Percentiles rank a stretch among this genome's conserved stretches.
phyloP scores from a whole-genome alignment of 2,888 invertebrate species.

The Epistrophella euchroma region DNA sequence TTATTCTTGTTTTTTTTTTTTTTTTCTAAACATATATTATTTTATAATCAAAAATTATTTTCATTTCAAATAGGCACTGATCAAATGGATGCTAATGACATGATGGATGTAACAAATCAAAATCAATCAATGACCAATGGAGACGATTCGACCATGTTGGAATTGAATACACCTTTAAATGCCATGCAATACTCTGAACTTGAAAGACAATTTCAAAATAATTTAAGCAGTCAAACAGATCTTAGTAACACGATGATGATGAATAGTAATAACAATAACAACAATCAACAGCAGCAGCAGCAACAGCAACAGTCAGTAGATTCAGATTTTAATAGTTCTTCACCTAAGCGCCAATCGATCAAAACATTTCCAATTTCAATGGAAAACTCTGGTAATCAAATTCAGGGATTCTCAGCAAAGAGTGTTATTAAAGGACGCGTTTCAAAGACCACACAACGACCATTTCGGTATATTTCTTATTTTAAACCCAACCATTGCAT shows the following conservation, averaged over 20 bases:
- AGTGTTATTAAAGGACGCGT: constrained; percentile 83
- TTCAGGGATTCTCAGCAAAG: constrained; percentile 75
- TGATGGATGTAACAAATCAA: constrained; percentile 80
- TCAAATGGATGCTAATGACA: constrained; percentile 80
- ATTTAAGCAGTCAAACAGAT: constrained; percentile 61
- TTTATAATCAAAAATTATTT: background rate
- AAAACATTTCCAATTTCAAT: constrained; percentile 78
- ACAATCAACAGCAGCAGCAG: constrained; percentile 49
- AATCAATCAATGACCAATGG: constrained; percentile 73
- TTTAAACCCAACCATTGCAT: too few relatives aligned
- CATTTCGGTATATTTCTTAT: constrained; percentile 66
- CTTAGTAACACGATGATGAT: constrained; percentile 60
- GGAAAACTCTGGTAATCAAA: constrained; percentile 57
- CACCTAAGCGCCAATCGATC: constrained; percentile 63
- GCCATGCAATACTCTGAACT: constrained; percentile 80
- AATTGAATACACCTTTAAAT: constrained; percentile 81
- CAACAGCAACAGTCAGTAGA: constrained; percentile 54
- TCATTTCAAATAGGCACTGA: constrained; percentile 76
- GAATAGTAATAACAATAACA: constrained; percentile 48
- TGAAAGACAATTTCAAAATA: constrained; percentile 80
- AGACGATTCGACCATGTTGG: constrained; percentile 82
- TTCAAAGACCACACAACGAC: constrained; percentile 81
- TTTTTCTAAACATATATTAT: background rate
- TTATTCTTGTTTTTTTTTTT: background rate
- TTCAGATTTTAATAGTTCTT: constrained; percentile 63